A percentile compares a stretch with the other conserved stretches of the same genome.
Evolutionary conservation across 2,113 vertebrate species (phyloP).

Genomic region (Potamarius usumacintae): DNA sequence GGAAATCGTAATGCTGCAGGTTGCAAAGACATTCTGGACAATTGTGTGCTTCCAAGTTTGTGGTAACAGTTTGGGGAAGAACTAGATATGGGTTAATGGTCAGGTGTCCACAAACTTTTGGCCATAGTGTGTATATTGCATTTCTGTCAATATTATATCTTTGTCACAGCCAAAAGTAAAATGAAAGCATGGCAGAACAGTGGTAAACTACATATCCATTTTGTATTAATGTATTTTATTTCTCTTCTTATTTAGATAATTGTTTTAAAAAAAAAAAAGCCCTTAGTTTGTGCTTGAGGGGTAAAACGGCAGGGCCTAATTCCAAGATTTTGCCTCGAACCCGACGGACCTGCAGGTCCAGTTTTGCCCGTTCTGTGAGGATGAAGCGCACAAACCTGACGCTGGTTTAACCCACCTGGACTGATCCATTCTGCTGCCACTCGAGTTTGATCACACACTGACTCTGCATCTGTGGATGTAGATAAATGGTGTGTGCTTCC

Average conservation of each 20-base stretch:
- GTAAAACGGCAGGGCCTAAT: not conserved
- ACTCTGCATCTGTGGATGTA: constrained; percentile 24
- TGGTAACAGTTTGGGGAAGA: not conserved
- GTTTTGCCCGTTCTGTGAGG: not conserved
- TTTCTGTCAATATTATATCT: not conserved
- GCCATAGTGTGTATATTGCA: not conserved
- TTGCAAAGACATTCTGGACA: not conserved
- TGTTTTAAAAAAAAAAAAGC: not conserved
- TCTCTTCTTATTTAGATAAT: not conserved
- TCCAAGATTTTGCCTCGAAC: not conserved
- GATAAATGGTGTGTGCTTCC: constrained; percentile 19
- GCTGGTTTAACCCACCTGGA: not conserved
- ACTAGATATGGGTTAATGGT: not conserved
- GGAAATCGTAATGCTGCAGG: not conserved
- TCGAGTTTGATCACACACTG: constrained; percentile 21
- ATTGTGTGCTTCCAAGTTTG: not conserved
- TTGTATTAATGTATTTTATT: not conserved
- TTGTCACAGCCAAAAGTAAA: not conserved
- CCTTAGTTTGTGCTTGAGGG: not conserved
- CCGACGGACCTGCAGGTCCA: not conserved
- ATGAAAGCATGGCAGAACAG: not conserved
- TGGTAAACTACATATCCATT: not conserved
- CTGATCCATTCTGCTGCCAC: not conserved
- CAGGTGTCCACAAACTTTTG: not conserved
- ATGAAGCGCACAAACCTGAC: not conserved